Percentiles rank a stretch among this genome's conserved stretches.
These are phyloP conservation scores for Fringilla coelebs DNA, from an alignment of 2,797 vertebrate species.

Conservation along the genomic window DNA sequence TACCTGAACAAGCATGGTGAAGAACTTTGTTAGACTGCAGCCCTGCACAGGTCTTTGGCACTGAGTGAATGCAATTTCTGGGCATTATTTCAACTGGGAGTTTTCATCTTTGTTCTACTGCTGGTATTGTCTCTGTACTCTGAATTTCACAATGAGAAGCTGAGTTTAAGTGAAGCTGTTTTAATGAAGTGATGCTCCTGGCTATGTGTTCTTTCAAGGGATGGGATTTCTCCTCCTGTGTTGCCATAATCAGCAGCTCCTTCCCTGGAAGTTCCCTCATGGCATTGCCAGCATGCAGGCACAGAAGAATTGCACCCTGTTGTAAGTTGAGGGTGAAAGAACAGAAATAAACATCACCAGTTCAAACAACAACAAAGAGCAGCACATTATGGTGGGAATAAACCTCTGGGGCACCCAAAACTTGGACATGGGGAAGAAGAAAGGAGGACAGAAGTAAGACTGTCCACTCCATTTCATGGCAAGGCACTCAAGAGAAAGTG, in stretches of 20 bases:
- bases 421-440: neutral
- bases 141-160: neutral
- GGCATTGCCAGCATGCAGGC: neutral
- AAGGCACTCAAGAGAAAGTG: too few species aligned
- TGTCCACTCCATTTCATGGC: neutral
- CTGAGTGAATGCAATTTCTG: neutral
- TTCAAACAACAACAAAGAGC: neutral
- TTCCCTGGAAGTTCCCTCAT: neutral
- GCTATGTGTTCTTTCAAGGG: neutral
- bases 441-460: neutral
- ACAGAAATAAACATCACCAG: neutral
- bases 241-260: neutral
- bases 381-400: neutral
- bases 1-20: neutral
- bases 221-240: neutral
- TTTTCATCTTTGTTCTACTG: neutral
- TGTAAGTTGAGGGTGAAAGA: neutral
- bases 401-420: neutral
- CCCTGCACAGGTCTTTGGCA: neutral
- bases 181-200: neutral
- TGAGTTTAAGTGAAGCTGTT: neutral
- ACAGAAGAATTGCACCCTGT: neutral
- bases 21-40: neutral
- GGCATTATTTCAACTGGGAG: neutral
- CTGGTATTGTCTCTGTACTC: neutral